Base-by-base conservation (phyloP, 2,797 vertebrate genomes). In the Artibeus lituratus region DNA sequence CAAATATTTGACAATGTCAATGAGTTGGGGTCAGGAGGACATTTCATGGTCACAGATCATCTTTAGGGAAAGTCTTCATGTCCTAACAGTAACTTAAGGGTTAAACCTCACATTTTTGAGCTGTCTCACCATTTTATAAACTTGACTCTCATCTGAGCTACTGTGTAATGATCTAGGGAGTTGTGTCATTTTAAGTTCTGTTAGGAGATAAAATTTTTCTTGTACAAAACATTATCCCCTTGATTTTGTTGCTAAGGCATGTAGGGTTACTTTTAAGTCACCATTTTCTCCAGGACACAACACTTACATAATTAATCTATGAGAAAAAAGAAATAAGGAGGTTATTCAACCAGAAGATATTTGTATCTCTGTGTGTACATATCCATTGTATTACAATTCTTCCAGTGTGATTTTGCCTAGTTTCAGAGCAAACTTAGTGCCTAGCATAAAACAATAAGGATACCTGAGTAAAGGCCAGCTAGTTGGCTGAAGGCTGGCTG, bases 151-250 rank as follows among this genome's bases (percentile, higher is more conserved):
- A 29, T 9, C 21, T 0, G 19, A 72, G 16, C 3, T 5, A 3
- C 26, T 0, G 1, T 6, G 21, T 39, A 55, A 9, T 11, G 19
- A 67, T 2, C 6, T 2, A 24, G 49, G 9, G 19, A 69, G 2
- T 15, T 29, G 35, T 26, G n/a, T 72, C 35, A 8, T 2, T 3
- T 44, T 67, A 93, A 67, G 55, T 82, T 74, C 49, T 85, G 12
- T 44, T 39, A 39, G 49, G 11, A 74, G 32, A 42, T 35, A 59
- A 37, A 55, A 7, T 26, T 35, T 19, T 67, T 69, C 37, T 65
- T 19, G 5, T 10, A 87, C 4, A 44, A 77, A 77, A 69, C 14
- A 19, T 21, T 80, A 90, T 42, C 44, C 26, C 69, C 19, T 69
- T 65, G 59, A 24, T 29, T 35, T 29, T 80, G 70, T 69, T 37